Conservation (phyloP, 2,888 invertebrate genomes). For the Junonia oenone region DNA sequence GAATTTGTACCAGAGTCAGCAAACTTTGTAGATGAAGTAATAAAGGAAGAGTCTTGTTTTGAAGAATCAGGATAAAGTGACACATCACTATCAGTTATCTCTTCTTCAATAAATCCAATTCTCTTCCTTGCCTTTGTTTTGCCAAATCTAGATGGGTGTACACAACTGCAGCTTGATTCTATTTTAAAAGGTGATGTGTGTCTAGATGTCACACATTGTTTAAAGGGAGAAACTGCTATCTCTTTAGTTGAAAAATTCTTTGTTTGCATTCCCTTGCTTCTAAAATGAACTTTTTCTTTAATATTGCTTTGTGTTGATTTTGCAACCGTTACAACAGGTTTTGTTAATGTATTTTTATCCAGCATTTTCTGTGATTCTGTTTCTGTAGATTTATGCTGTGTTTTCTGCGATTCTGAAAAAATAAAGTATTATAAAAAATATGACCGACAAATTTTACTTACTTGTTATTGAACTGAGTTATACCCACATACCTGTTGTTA, state of each 20-base stretch:
- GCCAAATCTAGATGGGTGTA: not conserved
- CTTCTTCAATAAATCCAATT: not conserved
- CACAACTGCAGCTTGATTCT: not conserved
- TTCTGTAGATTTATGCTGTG: not conserved
- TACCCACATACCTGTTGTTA: no score
- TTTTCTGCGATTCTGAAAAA: not conserved
- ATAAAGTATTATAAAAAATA: not conserved
- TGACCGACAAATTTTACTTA: no score
- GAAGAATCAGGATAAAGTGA: not conserved
- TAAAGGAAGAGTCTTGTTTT: not conserved
- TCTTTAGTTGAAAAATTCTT: not conserved
- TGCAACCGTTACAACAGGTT: not conserved
- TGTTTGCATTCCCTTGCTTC: not conserved
- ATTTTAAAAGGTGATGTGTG: not conserved
- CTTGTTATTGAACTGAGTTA: no score
- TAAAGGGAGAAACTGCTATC: not conserved
- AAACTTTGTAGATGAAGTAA: no score
- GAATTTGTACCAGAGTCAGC: not conserved
- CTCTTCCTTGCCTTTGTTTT: not conserved
- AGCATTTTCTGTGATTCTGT: no score
- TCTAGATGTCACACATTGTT: not conserved
- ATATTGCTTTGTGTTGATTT: not conserved
- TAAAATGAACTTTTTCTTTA: not conserved
- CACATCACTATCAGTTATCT: not conserved
- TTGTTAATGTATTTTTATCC: no score